phyloP scores from a whole-genome alignment of 2,888 invertebrate species.

The Rhingia rostrata region DNA sequence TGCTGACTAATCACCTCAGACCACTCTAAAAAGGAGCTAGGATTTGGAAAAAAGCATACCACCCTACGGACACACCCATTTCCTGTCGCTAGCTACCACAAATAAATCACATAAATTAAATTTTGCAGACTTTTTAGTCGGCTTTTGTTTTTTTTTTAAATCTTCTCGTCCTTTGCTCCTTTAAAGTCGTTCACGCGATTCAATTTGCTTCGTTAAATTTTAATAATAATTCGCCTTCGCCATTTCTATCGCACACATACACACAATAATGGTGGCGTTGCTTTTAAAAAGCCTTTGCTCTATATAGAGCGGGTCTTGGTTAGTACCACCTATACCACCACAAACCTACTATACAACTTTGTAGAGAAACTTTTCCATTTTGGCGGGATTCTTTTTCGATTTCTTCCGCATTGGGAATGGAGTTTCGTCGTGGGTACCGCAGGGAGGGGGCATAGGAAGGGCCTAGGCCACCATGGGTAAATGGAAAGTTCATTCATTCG shows the following conservation, averaged over 20 bases:
- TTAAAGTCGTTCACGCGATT: constrained; percentile 74
- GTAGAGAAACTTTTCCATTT: constrained; percentile 66
- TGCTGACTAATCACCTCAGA: constrained; percentile 49
- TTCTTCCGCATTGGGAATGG: constrained; percentile 65
- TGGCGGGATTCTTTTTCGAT: constrained; percentile 69
- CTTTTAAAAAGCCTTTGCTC: constrained; percentile 17
- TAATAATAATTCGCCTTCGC: constrained; percentile 72
- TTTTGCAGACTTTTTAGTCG: constrained; percentile 67
- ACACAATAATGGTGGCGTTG: constrained; percentile 31
- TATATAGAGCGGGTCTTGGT: not conserved
- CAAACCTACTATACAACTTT: constrained; percentile 49
- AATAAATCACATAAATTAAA: constrained; percentile 73
- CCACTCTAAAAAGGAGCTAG: constrained; percentile 8
- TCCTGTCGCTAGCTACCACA: constrained; percentile 60
- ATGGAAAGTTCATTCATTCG: constrained; percentile 67
- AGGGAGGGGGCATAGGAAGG: not conserved
- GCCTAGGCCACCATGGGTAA: not conserved
- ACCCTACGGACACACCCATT: constrained; percentile 35
- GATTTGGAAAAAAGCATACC: constrained; percentile 2
- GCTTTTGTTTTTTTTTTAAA: constrained; percentile 59
- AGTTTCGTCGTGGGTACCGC: constrained; percentile 6
- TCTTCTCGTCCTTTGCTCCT: constrained; percentile 67
- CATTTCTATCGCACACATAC: constrained; percentile 45
- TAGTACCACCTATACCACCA: not conserved
- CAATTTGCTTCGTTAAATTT: constrained; percentile 74